Percentiles rank a stretch among this genome's conserved stretches.
Evolutionary conservation across 2,113 vertebrate species (phyloP).

Genomic region (Nesoenas mayeri): DNA sequence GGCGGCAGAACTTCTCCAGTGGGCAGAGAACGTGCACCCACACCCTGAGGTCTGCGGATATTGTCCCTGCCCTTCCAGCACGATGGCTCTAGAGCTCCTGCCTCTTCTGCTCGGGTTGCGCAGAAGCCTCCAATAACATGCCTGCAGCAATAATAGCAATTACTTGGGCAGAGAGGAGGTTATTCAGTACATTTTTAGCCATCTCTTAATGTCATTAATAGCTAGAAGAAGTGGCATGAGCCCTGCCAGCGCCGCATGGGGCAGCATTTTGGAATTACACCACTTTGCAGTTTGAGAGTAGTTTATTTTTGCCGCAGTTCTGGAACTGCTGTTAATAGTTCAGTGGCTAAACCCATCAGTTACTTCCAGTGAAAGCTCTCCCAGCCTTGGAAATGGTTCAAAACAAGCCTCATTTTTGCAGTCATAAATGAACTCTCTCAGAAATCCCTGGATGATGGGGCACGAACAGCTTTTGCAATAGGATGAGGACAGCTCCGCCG

Average conservation of each 20-base stretch:
- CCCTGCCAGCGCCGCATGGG: slow-evolving; percentile 18
- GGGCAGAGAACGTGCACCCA: fast-evolving
- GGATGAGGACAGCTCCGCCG: neutral
- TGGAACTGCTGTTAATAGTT: neutral
- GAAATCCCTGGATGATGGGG: neutral
- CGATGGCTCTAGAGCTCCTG: neutral
- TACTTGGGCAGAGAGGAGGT: neutral
- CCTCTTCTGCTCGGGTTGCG: neutral
- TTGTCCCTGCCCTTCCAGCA: neutral
- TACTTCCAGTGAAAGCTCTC: slow-evolving; percentile 18
- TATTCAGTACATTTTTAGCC: neutral
- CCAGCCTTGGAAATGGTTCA: neutral
- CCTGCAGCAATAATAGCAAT: neutral
- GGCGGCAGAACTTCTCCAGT: neutral
- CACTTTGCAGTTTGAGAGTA: neutral
- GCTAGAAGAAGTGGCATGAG: neutral
- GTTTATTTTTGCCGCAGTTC: slow-evolving; percentile 11
- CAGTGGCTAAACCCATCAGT: neutral
- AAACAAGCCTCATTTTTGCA: neutral
- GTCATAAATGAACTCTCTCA: neutral
- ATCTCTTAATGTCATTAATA: slow-evolving; percentile 8
- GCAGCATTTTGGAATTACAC: neutral
- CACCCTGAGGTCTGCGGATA: neutral
- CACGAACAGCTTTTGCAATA: neutral
- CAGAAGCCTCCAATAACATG: neutral